Evolutionary conservation across 2,113 vertebrate species (phyloP), one percentile per base, ranked within the genome.

Genomic region (Catharus bicknelli): DNA sequence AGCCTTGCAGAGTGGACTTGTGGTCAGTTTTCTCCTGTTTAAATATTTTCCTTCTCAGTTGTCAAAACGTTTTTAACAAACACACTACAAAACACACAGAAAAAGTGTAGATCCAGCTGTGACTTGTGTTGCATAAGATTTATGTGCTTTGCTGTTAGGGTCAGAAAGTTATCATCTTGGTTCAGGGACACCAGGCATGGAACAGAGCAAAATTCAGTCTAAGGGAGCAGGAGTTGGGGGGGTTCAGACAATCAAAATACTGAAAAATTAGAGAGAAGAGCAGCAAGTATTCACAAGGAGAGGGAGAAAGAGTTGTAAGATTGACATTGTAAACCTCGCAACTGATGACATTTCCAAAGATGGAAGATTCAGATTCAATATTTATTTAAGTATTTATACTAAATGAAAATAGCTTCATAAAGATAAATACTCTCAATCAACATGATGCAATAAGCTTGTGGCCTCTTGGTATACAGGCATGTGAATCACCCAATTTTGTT

Each of bases 171-270:
- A 54, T n/a, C 61, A 29, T 21, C 53, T 59, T 83, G 17, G 9
- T 57, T 81, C 64, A 61, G n/a, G 62, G 26, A 32, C 20, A 55
- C 8, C 32, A 47, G 29, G 14, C 40, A 1, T 64, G 73, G 30
- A 68, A 29, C 26, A 58, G 19, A 81, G n/a, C 14, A 6, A 0
- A 5, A 10, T 34, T 30, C 62, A 62, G 4, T 23, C 5, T 8
- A 55, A 78, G 19, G 8, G 22, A 21, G 18, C 25, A 84, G 40
- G 14, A 83, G 4, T 4, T 7, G 23, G 4, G 9, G 0, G 0
- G 14, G 7, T 51, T 16, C 43, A 36, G 40, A 73, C 51, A 14
- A 36, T 36, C 73, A 80, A 64, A 45, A 19, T 68, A 8, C 50
- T 43, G 27, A 22, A 62, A 27, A 82, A 81, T 21, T 68, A 77